Percentiles rank a stretch among this genome's conserved stretches.
Conservation (phyloP, 2,888 invertebrate species). For the Empis stercorea region DNA sequence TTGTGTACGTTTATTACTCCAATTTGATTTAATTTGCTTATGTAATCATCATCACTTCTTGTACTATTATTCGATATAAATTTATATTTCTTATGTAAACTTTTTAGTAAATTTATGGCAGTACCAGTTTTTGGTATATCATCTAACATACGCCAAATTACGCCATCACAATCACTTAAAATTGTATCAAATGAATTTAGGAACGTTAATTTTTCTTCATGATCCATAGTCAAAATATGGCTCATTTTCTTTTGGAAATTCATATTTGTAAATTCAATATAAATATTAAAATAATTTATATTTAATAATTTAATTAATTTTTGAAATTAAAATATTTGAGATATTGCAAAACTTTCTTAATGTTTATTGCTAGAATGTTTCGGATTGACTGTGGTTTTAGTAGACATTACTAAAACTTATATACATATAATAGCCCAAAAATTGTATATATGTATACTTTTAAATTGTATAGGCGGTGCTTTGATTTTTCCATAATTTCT, state of each 20-base stretch:
- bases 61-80: slow-evolving; percentile 36
- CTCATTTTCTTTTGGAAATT: neutral
- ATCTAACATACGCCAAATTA: slow-evolving; percentile 33
- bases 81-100: slow-evolving; percentile 32
- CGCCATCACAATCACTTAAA: slow-evolving; percentile 47
- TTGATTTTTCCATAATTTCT: too few relatives aligned
- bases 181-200: slow-evolving; percentile 42
- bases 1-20: slow-evolving; percentile 18
- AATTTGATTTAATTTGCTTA: slow-evolving; percentile 20
- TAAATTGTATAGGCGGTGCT: too few relatives aligned
- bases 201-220: slow-evolving; percentile 27
- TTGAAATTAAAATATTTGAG: too few relatives aligned
- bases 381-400: too few relatives aligned
- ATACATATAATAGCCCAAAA: too few relatives aligned
- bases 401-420: too few relatives aligned
- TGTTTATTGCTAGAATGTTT: too few relatives aligned
- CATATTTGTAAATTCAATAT: too few relatives aligned
- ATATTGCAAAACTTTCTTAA: too few relatives aligned
- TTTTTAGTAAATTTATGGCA: slow-evolving; percentile 28
- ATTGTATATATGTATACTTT: too few relatives aligned
- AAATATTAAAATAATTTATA: too few relatives aligned
- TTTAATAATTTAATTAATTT: too few relatives aligned
- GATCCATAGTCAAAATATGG: slow-evolving; percentile 14
- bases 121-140: slow-evolving; percentile 31
- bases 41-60: slow-evolving; percentile 23